Conservation (phyloP, 2,888 invertebrate species). For the Adineta ricciae region DNA sequence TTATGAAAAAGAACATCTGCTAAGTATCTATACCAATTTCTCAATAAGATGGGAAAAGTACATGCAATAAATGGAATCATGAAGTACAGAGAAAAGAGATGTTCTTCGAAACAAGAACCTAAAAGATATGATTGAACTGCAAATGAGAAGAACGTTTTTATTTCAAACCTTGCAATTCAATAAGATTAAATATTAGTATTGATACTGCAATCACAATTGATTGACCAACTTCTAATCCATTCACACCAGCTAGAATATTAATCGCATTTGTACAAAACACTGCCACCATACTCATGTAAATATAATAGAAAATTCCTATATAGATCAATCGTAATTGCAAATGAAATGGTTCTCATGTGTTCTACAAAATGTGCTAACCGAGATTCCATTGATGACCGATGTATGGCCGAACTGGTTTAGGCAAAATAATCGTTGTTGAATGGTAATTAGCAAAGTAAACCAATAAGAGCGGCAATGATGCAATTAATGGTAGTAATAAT, state of each 20-base stretch:
- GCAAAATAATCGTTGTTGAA: constrained; percentile 82
- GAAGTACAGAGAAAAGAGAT: constrained; percentile 76
- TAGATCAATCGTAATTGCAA: too few relatives aligned
- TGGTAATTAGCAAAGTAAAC: constrained; percentile 95
- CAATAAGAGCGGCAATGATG: constrained; percentile 86
- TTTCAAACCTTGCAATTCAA: constrained; percentile 61
- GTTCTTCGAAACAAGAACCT: constrained; percentile 53
- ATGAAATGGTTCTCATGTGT: too few relatives aligned
- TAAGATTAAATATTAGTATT: constrained; percentile 71
- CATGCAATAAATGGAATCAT: constrained; percentile 84
- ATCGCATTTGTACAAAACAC: constrained; percentile 99
- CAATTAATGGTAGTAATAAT: constrained; percentile 85
- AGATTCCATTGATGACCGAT: constrained; percentile 27
- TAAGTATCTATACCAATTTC: constrained; percentile 81
- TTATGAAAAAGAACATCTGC: too few relatives aligned
- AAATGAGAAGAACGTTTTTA: too few relatives aligned
- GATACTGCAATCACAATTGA: constrained; percentile 79
- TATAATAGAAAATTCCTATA: constrained; percentile 65
- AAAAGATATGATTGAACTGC: background rate
- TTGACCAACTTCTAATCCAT: constrained; percentile 94
- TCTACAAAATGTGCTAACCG: background rate
- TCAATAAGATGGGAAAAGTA: constrained; percentile 71
- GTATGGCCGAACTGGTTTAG: constrained; percentile 66
- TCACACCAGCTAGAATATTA: constrained; percentile 92
- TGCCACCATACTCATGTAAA: constrained; percentile 96